phyloP scores from a whole-genome alignment of 2,888 invertebrate species.

The Ctena decussata region DNA sequence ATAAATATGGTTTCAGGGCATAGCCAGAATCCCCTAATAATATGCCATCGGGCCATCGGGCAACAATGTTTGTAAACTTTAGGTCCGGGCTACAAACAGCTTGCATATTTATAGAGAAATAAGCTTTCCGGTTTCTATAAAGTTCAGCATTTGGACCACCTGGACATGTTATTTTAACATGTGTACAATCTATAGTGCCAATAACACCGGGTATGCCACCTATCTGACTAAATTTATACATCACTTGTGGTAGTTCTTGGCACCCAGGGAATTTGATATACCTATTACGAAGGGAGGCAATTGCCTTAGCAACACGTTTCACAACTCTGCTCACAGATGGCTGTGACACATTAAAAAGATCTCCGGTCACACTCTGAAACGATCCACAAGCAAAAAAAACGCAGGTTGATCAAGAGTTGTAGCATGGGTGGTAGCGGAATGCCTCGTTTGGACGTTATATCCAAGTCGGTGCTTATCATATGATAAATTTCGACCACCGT shows the following conservation, averaged over 20 bases:
- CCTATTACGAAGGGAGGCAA: too few species aligned
- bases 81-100: background rate
- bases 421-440: background rate
- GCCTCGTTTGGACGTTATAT: background rate
- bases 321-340: background rate
- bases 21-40: conserved; percentile 6
- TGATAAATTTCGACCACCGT: background rate
- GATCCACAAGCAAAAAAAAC: background rate
- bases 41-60: too few species aligned
- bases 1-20: background rate
- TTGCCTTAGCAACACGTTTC: background rate
- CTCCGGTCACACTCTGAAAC: background rate
- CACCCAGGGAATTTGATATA: background rate
- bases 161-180: background rate
- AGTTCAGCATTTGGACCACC: background rate
- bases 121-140: background rate
- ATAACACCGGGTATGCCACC: background rate
- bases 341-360: background rate
- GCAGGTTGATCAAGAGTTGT: background rate
- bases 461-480: background rate
- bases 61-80: too few species aligned
- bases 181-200: background rate
- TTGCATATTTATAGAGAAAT: background rate
- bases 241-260: background rate
- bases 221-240: background rate